Evolutionary conservation across 2,797 vertebrate species (phyloP).

Genomic region (Miichthys miiuy): DNA sequence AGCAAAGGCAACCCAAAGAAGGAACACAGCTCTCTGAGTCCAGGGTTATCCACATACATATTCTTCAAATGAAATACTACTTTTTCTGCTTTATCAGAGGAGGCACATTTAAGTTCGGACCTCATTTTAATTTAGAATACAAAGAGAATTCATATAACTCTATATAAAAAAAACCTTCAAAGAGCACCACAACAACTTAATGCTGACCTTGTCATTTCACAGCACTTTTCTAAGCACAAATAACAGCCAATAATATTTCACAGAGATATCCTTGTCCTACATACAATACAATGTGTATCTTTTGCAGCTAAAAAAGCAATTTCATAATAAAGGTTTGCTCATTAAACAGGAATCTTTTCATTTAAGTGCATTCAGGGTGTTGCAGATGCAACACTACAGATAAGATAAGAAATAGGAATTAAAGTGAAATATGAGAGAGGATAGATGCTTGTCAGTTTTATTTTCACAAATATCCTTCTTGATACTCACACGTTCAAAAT

Average conservation of each 20-base stretch:
- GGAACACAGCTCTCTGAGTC: constrained; percentile 1
- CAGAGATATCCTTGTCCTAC: constrained; percentile 28
- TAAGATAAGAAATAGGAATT: not conserved
- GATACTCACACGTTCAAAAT: not conserved
- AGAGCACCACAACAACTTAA: constrained; percentile 26
- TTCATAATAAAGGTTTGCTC: constrained; percentile 19
- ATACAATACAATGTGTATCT: constrained; percentile 15
- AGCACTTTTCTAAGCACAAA: constrained; percentile 18
- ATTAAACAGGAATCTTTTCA: constrained; percentile 8
- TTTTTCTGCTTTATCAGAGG: constrained; percentile 17
- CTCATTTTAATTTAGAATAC: constrained; percentile 34
- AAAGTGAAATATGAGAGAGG: not conserved
- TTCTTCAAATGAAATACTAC: constrained; percentile 29
- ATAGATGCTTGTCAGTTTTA: not conserved
- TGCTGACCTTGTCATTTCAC: constrained; percentile 48
- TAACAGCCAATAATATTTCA: constrained; percentile 33
- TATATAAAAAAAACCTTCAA: constrained; percentile 39
- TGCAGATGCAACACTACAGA: not conserved
- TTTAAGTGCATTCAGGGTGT: not conserved
- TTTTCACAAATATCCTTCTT: not conserved
- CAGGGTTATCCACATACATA: constrained; percentile 34
- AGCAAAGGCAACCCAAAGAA: constrained; percentile 22
- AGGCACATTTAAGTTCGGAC: constrained; percentile 25
- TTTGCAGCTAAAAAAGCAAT: not conserved
- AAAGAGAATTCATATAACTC: constrained; percentile 34